These are phyloP conservation scores for Ochotona curzoniae DNA, from an alignment of 2,113 vertebrate genomes.

Conservation along the genomic window DNA sequence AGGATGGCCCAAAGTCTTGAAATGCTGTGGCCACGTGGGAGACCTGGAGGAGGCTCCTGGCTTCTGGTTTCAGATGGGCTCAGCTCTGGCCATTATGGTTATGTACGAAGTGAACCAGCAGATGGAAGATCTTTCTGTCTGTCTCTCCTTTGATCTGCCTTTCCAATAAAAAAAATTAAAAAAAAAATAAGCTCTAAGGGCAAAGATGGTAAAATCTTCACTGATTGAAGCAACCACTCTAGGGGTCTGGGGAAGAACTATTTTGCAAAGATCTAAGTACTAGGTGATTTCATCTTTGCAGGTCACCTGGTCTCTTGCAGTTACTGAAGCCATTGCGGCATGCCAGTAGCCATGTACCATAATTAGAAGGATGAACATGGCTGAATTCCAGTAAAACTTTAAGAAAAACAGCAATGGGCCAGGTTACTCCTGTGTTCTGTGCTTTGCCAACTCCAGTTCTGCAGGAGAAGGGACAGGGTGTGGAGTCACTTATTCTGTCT, in stretches of 20 bases:
- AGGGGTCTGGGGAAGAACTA: neutral
- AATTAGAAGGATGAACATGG: neutral
- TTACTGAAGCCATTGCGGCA: neutral
- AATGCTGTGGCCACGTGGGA: no score
- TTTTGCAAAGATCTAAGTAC: neutral
- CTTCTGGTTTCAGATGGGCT: no score
- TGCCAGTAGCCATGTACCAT: neutral
- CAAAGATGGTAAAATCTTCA: neutral
- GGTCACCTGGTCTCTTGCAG: neutral
- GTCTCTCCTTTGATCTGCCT: no score
- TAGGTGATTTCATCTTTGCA: neutral
- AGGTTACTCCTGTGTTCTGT: neutral
- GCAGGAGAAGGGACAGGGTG: neutral
- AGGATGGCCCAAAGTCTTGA: no score
- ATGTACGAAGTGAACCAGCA: no score
- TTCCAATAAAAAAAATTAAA: neutral
- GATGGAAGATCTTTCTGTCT: no score
- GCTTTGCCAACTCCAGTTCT: neutral
- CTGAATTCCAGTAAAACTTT: slow-evolving; percentile 30
- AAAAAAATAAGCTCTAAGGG: neutral
- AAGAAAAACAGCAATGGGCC: neutral
- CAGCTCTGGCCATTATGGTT: no score
- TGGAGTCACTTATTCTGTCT: neutral
- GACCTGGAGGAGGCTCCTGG: no score
- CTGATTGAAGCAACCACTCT: neutral